Base-by-base conservation (phyloP, 2,113 vertebrate genomes). In the Rhodinocichla rosea region DNA sequence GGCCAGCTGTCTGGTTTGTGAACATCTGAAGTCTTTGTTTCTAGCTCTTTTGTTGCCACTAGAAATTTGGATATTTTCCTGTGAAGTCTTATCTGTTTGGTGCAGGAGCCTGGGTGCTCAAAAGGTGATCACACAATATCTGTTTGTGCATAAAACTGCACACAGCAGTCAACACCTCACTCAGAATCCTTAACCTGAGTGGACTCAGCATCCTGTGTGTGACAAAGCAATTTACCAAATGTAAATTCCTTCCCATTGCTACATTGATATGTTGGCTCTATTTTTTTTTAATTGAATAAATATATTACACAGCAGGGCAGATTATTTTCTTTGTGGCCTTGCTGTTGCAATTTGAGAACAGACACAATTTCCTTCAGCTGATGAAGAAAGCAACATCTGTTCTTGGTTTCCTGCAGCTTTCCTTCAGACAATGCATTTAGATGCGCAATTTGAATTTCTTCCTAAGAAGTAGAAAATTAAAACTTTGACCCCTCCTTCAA, bases 231-330 rank as follows among this genome's bases (percentile, higher is more conserved):
- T 84, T 92, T 71, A 45, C 57, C 59, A 81, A 90, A 78, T 55
- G 79, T 42, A 69, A 91, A 65, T 87, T 90, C 94, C 92, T 95
- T 95, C 40, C 15, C 19, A 83, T 91, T 9, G 30, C 96, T 92
- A 68, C 84, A 74, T 88, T 96, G 90, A 94, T 93, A 81, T 37
- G 68, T 85, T 97, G 19, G 39, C 47, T 74, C 27, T 77, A 37
- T 68, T 69, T 93, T 93, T 89, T 92, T 96, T 68, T 79, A 97
- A 97, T 97, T 97, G 95, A 95, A 93, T 97, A 97, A 97, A 95
- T 97, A 97, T 88, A 96, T 97, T 98, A 97, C 97, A n/a, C 97
- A 96, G 96, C 96, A 81, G 97, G 97, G 57, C 83, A 94, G 94
- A 89, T 89, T 91, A 91, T 97, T 97, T 96, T 94, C 91, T 93